Evolutionary conservation across 2,797 vertebrate species (phyloP).

Genomic region (Hemitrygon akajei): DNA sequence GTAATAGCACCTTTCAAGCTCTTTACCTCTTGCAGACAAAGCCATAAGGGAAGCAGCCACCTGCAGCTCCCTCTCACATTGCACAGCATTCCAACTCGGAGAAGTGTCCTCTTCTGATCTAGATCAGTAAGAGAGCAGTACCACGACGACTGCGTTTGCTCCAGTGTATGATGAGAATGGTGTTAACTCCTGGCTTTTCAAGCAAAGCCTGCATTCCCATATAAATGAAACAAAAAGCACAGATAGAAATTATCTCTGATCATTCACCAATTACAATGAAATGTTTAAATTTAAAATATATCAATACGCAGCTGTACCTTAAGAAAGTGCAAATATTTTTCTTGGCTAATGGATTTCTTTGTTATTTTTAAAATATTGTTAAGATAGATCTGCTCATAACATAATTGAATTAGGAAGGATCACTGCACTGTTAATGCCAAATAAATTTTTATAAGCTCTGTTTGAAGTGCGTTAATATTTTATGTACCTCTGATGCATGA

Average conservation of each 20-base stretch:
- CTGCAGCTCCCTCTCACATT: too few species aligned
- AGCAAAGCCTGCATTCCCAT: too few species aligned
- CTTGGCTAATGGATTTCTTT: neutral
- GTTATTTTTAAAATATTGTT: neutral
- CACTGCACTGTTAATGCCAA: neutral
- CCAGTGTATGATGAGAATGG: too few species aligned
- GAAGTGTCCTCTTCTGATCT: too few species aligned
- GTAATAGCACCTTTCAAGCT: too few species aligned
- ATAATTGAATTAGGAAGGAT: neutral
- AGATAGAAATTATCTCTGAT: neutral
- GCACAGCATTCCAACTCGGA: too few species aligned
- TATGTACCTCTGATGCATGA: neutral
- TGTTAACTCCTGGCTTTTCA: too few species aligned
- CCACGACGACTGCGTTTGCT: too few species aligned
- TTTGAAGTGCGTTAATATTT: neutral
- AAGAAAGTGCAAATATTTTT: neutral
- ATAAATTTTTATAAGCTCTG: constrained; percentile 5
- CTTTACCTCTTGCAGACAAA: too few species aligned
- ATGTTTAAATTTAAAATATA: neutral
- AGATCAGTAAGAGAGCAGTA: too few species aligned
- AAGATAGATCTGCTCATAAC: neutral
- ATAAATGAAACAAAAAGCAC: neutral
- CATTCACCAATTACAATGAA: neutral
- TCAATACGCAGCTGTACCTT: neutral
- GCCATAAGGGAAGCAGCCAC: too few species aligned